These are phyloP conservation scores for Agrotis segetum DNA, from an alignment of 2,888 invertebrate species.

Conservation along the genomic window DNA sequence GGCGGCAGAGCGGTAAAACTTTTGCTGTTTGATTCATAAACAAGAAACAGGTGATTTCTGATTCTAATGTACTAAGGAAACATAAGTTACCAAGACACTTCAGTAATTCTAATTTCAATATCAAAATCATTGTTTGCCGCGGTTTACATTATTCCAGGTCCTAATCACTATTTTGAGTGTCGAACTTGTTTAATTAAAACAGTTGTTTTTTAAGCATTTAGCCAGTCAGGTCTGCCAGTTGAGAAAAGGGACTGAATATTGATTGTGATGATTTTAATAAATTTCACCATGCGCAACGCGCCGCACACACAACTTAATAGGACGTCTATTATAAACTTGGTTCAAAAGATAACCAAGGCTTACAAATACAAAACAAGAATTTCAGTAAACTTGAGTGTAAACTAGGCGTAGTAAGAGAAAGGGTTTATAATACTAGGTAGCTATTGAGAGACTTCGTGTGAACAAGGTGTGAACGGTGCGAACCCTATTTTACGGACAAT, in stretches of 20 bases:
- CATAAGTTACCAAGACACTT: slow-evolving; percentile 65
- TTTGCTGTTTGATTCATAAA: slow-evolving; percentile 32
- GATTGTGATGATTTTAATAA: no score
- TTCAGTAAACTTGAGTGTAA: neutral
- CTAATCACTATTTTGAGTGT: neutral
- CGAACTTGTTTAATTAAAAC: neutral
- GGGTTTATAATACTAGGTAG: no score
- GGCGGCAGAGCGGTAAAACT: neutral
- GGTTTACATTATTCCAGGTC: no score
- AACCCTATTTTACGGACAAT: no score
- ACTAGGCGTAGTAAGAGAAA: no score
- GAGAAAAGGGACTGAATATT: no score
- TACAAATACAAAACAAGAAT: neutral
- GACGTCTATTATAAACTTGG: no score
- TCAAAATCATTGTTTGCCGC: neutral
- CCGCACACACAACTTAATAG: no score
- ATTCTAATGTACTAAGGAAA: slow-evolving; percentile 69
- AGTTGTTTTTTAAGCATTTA: neutral
- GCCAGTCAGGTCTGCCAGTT: no score
- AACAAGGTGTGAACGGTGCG: no score
- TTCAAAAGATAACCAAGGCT: neutral
- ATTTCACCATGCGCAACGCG: no score
- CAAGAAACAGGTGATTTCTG: slow-evolving; percentile 73
- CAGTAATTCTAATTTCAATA: neutral
- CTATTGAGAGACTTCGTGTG: no score